A percentile compares a stretch with the other conserved stretches of the same genome.
These are phyloP conservation scores for Muscicapa striata DNA, from an alignment of 2,797 vertebrate genomes.

Conservation along the genomic window DNA sequence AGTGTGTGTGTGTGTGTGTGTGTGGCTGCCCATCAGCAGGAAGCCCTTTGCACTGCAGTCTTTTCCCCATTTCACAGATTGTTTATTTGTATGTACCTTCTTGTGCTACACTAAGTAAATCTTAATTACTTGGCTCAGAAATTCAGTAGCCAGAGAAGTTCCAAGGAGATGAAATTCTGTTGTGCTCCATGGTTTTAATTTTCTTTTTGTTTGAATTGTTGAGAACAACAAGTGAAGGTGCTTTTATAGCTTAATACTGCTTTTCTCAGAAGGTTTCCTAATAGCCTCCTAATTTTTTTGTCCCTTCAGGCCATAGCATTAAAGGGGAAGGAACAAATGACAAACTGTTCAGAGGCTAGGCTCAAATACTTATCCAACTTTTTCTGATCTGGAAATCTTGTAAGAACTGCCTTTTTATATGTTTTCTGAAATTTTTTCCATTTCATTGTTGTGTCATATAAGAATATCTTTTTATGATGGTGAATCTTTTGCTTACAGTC, in stretches of 20 bases:
- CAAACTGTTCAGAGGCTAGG: background rate
- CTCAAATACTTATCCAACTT: background rate
- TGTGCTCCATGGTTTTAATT: background rate
- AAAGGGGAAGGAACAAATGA: background rate
- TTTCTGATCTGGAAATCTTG: background rate
- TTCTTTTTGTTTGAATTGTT: background rate
- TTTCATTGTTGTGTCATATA: background rate
- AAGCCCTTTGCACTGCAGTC: background rate
- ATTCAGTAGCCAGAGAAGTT: background rate
- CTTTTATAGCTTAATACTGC: background rate
- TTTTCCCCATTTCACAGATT: background rate
- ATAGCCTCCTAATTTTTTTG: background rate
- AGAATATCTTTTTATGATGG: background rate
- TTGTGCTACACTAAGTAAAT: background rate
- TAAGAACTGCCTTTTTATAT: background rate
- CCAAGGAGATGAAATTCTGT: background rate
- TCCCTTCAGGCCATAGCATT: background rate
- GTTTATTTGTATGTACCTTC: background rate
- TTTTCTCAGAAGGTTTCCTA: background rate
- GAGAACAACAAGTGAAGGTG: background rate
- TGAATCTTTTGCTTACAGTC: background rate
- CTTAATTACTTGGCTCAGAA: background rate
- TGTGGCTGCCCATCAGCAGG: background rate
- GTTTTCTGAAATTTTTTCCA: background rate
- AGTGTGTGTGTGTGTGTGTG: background rate